phyloP scores from a whole-genome alignment of 2,797 vertebrate genomes.

The Hemibagrus guttatus region DNA sequence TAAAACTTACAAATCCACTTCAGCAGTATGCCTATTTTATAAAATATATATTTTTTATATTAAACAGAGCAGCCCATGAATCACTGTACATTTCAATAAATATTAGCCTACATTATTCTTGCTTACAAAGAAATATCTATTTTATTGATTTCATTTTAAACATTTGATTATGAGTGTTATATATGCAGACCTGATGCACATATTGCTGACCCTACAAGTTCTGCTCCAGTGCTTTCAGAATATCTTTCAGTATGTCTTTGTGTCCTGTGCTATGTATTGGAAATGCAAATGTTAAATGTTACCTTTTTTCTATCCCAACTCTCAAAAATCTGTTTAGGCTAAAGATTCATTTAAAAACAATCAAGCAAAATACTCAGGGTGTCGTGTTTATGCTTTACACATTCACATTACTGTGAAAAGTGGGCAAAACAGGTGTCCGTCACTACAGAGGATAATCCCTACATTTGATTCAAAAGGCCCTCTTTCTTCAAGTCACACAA shows the following conservation, averaged over 20 bases:
- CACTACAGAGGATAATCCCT: conserved; percentile 28
- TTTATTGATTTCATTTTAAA: neutral
- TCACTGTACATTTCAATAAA: neutral
- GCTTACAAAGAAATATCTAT: neutral
- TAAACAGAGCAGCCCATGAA: neutral
- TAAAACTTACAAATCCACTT: neutral
- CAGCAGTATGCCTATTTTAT: neutral
- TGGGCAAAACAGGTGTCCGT: conserved; percentile 29
- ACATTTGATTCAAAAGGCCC: neutral
- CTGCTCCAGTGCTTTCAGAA: neutral
- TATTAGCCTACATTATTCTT: neutral
- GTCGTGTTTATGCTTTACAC: neutral
- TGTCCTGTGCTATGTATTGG: too few species aligned
- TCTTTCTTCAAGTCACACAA: conserved; percentile 35
- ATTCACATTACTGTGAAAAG: neutral
- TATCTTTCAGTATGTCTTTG: too few species aligned
- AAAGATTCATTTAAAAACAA: neutral
- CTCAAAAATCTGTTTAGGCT: neutral
- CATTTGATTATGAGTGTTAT: neutral
- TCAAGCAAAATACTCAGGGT: neutral
- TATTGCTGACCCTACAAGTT: neutral
- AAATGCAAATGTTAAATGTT: too few species aligned
- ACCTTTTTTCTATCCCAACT: neutral
- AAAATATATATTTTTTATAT: neutral
- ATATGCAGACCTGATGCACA: neutral